Evolutionary conservation across 2,113 vertebrate genomes (phyloP), one percentile per base, ranked within the genome.

Genomic region (Eudyptes chrysolophus): DNA sequence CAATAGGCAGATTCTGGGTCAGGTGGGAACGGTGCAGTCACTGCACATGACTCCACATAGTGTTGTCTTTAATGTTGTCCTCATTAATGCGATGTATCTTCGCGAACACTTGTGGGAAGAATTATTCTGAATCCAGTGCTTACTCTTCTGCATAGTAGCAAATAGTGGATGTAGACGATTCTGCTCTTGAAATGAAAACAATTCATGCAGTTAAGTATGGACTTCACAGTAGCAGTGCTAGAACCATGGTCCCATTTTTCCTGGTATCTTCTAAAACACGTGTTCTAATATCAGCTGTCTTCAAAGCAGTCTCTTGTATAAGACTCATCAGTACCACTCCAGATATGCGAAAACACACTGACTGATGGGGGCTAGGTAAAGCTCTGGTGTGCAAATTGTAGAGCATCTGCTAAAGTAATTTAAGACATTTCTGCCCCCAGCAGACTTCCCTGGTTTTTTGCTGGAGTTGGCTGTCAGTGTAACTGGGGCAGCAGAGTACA

Each of bases 1-100:
- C 12, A n/a, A 30, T 13, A 29, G 62, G 24, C 22, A 71, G 40
- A 10, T 48, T 52, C 46, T 54, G 68, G 26, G 25, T 29, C 36
- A 77, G 72, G 27, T 79, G 52, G 30, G 66, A 75, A 0, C 16
- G 38, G 60, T 58, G 42, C 78, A 1, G 2, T 51, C 42, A 26
- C 57, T 82, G 82, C 51, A 9, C 0, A 0, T 40, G 79, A 17
- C 79, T 83, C 65, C 6, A 9, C 3, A 0, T 15, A 26, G 9
- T 2, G n/a, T 36, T 81, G 25, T 30, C 86, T 68, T 46, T 58
- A 57, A 5, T 49, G 4, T 3, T 54, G 75, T 42, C 79, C 66
- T 74, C 51, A 2, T 38, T 48, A 3, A 62, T 7, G 40, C 19
- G 40, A 27, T 6, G 1, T 52, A 30, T 49, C 75, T 69, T 86